Evolutionary conservation across 1,140 invertebrate species (phyloP), one percentile per base, ranked within the genome.

Genomic region (Drosophila tsacasi): DNA sequence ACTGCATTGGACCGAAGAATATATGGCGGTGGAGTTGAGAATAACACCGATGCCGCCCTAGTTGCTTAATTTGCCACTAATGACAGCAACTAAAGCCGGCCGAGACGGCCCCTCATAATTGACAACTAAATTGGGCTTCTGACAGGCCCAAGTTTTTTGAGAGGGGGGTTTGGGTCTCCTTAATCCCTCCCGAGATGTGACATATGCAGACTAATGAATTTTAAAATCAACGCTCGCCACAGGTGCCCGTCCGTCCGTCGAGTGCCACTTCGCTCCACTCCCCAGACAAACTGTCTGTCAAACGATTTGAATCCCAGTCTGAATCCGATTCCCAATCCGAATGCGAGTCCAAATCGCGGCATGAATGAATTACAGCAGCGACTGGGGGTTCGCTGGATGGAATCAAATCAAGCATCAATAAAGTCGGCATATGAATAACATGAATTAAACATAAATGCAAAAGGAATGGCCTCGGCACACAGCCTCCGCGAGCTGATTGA

Each of bases 171-270:
- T 15, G 19, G 32, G 15, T 25, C 37, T 25, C 19, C 21, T 57
- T 37, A 52, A 27, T 37, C 71, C 37, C 63, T 60, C 76, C 46
- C 61, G 65, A 62, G 66, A 75, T 90, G 76, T 92, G 91, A 92
- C 86, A 92, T 83, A 89, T 89, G 83, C 86, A 91, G 91, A 89
- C 91, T 92, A 92, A 92, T 92, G 91, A 92, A 92, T 92, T 92
- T 92, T 92, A 92, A 92, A 92, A 92, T 91, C 89, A 87, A 90
- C 85, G 85, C 85, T 85, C 85, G 68, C 85, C 85, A 91, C 85
- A 90, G 85, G 85, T 90, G 85, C 85, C 65, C 79, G 47, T 54
- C 55, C 47, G 52, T 49, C 63, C 64, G 57, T 54, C n/a, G 46
- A 63, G 25, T 49, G 64, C 39, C 66, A 59, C 23, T 66, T 42